These are phyloP conservation scores for Diachrysia chrysitis DNA, from an alignment of 2,888 invertebrate genomes.

Conservation along the genomic window DNA sequence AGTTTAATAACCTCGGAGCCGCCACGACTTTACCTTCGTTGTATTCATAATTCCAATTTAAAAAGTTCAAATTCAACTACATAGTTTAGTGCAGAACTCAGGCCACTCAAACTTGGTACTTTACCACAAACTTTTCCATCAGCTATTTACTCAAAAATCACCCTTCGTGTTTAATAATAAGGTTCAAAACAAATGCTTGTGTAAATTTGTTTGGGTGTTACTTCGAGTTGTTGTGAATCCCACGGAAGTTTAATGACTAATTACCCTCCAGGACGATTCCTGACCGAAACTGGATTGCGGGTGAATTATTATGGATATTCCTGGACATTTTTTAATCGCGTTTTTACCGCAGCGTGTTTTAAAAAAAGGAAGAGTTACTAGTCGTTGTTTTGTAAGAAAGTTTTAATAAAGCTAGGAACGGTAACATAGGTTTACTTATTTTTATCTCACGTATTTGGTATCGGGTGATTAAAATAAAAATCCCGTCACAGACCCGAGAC, in stretches of 20 bases:
- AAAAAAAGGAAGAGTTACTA: background rate
- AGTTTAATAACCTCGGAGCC: background rate
- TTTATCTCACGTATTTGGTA: background rate
- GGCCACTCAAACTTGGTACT: slow-evolving; percentile 62
- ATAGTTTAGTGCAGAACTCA: slow-evolving; percentile 58
- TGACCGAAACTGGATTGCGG: slow-evolving; percentile 48
- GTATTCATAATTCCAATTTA: slow-evolving; percentile 57
- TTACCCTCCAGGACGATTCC: slow-evolving; percentile 48
- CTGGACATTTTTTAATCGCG: slow-evolving; percentile 8
- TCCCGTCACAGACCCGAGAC: too few relatives aligned
- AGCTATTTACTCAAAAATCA: slow-evolving; percentile 3
- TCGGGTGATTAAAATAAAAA: background rate
- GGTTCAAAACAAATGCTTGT: background rate
- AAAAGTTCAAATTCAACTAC: slow-evolving; percentile 45
- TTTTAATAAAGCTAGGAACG: slow-evolving; percentile 1
- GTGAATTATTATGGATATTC: slow-evolving; percentile 35
- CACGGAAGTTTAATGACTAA: slow-evolving; percentile 68
- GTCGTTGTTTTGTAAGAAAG: background rate
- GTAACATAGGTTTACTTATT: background rate
- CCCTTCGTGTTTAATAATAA: background rate
- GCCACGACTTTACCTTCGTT: slow-evolving; percentile 6
- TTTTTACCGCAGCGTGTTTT: background rate
- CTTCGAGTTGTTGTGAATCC: slow-evolving; percentile 49
- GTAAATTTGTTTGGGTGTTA: slow-evolving; percentile 27
- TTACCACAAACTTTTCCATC: slow-evolving; percentile 24